Evolutionary conservation across 2,888 invertebrate species (phyloP).

Genomic region (Patella caerulea): DNA sequence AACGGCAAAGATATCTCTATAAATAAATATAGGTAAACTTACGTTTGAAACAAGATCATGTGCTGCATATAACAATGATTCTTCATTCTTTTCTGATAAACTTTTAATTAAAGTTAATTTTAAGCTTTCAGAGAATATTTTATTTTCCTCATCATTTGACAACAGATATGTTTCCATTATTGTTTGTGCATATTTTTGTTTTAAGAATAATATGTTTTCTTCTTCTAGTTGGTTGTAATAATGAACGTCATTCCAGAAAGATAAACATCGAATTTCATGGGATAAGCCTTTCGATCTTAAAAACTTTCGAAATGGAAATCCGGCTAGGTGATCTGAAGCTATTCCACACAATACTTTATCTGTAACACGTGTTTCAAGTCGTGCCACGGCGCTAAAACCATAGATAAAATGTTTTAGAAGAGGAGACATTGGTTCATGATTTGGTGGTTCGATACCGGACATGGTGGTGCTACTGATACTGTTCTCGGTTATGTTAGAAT

Average conservation of each 20-base stretch:
- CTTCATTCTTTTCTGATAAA: constrained; percentile 37
- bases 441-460: not conserved
- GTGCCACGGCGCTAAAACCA: constrained; percentile 1
- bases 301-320: constrained; percentile 40
- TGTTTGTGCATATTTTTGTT: constrained; percentile 14
- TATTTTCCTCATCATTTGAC: constrained; percentile 19
- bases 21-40: constrained; percentile 6
- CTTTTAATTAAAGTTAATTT: constrained; percentile 41
- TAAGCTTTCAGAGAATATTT: constrained; percentile 45
- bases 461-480: not conserved
- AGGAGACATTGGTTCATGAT: not conserved
- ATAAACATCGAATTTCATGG: constrained; percentile 38
- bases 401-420: constrained; percentile 10
- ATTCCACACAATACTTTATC: constrained; percentile 42
- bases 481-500: not conserved
- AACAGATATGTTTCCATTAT: constrained; percentile 42
- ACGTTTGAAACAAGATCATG: constrained; percentile 49
- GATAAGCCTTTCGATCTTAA: constrained; percentile 28
- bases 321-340: constrained; percentile 46
- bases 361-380: not conserved
- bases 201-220: constrained; percentile 28
- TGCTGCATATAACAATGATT: constrained; percentile 39
- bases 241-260: constrained; percentile 50
- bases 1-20: not conserved
- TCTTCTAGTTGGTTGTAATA: constrained; percentile 43